Conservation (phyloP, 1,140 invertebrate genomes). For the Acromyrmex heyeri region DNA sequence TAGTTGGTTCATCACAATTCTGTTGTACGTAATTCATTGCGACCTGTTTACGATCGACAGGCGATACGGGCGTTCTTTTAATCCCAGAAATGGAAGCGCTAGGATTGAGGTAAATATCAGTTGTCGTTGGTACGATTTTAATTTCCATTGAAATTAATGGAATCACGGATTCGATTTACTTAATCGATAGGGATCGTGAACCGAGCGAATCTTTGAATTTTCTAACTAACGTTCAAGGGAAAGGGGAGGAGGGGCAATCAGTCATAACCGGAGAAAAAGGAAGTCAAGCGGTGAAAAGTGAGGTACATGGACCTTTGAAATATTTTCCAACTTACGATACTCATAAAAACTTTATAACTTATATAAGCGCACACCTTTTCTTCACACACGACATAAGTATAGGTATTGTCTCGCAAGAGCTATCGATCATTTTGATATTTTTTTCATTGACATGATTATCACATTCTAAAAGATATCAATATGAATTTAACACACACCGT, state of each 20-base stretch:
- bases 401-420: slow-evolving; percentile 25
- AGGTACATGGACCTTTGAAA: slow-evolving; percentile 57
- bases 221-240: background rate
- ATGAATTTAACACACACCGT: too few species aligned
- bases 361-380: slow-evolving; percentile 54
- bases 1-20: slow-evolving; percentile 22
- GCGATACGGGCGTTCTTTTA: slow-evolving; percentile 54
- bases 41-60: background rate
- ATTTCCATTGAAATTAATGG: slow-evolving; percentile 63
- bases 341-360: slow-evolving; percentile 80
- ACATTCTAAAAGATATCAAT: too few species aligned
- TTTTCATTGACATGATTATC: slow-evolving; percentile 25
- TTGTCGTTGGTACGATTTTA: slow-evolving; percentile 56
- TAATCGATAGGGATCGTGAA: slow-evolving; percentile 65
- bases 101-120: slow-evolving; percentile 44
- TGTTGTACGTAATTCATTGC: slow-evolving; percentile 3
- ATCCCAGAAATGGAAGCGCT: slow-evolving; percentile 69
- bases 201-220: slow-evolving; percentile 48
- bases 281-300: slow-evolving; percentile 23
- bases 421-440: slow-evolving; percentile 40
- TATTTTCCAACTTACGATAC: slow-evolving; percentile 74
- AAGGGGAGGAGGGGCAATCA: background rate
- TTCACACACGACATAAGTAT: background rate
- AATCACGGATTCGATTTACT: slow-evolving; percentile 52
- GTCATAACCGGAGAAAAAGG: background rate